Evolutionary conservation across 2,888 invertebrate genomes (phyloP).

Genomic region (Nineta flava): DNA sequence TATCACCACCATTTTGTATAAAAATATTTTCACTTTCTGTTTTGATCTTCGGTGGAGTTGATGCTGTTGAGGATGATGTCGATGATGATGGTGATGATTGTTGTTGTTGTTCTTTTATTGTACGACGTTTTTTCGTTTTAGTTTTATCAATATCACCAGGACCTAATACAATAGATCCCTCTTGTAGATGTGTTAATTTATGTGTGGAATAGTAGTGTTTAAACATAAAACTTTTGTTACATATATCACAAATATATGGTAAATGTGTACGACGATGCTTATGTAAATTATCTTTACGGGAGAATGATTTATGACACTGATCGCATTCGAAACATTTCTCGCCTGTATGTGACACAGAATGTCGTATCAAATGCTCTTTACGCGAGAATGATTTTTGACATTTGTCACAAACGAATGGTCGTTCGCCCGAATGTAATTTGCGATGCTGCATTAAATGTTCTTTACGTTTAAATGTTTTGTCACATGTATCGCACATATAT

Average conservation of each 20-base stretch:
- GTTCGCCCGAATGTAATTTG: constrained; percentile 46
- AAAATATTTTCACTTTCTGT: not conserved
- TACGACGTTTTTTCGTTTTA: not conserved
- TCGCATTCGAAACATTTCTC: constrained; percentile 49
- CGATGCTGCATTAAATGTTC: constrained; percentile 53
- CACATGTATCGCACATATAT: constrained; percentile 38
- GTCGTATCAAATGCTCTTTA: constrained; percentile 50
- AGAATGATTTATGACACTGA: constrained; percentile 36
- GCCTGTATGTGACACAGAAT: constrained; percentile 49
- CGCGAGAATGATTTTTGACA: constrained; percentile 51
- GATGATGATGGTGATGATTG: not conserved
- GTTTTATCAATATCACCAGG: not conserved
- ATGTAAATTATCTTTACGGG: constrained; percentile 38
- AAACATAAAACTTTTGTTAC: constrained; percentile 47
- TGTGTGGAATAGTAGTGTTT: constrained; percentile 51
- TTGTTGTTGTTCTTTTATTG: not conserved
- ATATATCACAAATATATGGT: constrained; percentile 44
- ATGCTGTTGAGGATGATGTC: not conserved
- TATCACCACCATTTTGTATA: not conserved
- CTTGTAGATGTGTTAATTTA: constrained; percentile 32
- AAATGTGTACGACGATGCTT: constrained; percentile 43
- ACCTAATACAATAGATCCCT: constrained; percentile 8
- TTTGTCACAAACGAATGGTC: constrained; percentile 47
- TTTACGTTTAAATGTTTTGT: constrained; percentile 47
- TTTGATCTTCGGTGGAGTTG: not conserved